Evolutionary conservation across 2,888 invertebrate genomes (phyloP).

Genomic region (Pterobdella sp.): DNA sequence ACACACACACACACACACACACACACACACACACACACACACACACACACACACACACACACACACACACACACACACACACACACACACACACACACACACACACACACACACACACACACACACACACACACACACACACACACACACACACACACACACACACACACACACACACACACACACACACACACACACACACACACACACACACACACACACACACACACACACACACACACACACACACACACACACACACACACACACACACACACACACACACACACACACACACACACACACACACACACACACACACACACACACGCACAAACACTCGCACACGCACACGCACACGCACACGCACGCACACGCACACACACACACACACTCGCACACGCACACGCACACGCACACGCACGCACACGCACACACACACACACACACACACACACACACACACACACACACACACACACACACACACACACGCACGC

Average conservation of each 20-base stretch:
- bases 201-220: conserved; percentile 12
- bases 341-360: conserved; percentile 6
- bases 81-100: conserved; percentile 16
- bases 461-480: conserved; percentile 1
- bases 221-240: conserved; percentile 12
- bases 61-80: conserved; percentile 16
- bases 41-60: conserved; percentile 16
- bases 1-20: conserved; percentile 16
- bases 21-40: conserved; percentile 16
- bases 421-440: neutral
- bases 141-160: conserved; percentile 14
- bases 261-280: conserved; percentile 5
- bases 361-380: conserved; percentile 10
- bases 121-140: conserved; percentile 16
- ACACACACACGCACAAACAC: conserved; percentile 9
- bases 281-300: conserved; percentile 9
- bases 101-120: conserved; percentile 16
- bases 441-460: conserved; percentile 1
- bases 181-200: conserved; percentile 9
- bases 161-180: conserved; percentile 14
- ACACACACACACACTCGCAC: conserved; percentile 7
- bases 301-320: conserved; percentile 9
- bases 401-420: neutral
- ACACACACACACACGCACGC: neutral
- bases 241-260: conserved; percentile 12